Conservation (phyloP, 2,888 invertebrate genomes). For the Atherix ibis region DNA sequence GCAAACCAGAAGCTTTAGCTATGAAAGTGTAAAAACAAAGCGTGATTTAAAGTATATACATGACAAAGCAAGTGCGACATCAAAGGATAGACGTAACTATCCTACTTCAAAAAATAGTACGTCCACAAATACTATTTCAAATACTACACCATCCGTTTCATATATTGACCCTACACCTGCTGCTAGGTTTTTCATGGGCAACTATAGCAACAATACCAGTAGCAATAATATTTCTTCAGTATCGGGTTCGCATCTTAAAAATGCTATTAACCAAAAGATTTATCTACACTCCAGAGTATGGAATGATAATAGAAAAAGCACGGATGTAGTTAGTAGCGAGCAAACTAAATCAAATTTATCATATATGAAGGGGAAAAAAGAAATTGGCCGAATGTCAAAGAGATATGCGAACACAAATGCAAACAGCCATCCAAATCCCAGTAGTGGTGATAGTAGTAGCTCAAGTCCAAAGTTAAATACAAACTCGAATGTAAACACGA, state of each 20-base stretch:
- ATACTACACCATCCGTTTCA: no score
- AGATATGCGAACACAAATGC: constrained; percentile 9
- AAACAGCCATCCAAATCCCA: no score
- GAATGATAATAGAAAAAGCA: no score
- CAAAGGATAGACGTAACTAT: neutral
- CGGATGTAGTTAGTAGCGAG: constrained; percentile 1
- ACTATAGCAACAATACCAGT: neutral
- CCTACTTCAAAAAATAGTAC: neutral
- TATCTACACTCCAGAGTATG: neutral
- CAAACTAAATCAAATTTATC: constrained; percentile 14
- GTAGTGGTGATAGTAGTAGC: no score
- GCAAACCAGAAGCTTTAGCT: neutral
- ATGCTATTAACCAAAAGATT: no score
- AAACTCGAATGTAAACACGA: no score
- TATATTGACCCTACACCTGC: no score
- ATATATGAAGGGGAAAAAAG: constrained; percentile 9
- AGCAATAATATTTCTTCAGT: constrained; percentile 2
- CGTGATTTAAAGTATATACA: no score
- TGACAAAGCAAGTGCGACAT: neutral
- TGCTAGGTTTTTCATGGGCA: no score
- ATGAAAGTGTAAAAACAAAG: neutral
- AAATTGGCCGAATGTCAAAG: constrained; percentile 11
- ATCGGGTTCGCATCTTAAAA: no score
- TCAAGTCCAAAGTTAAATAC: no score
- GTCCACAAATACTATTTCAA: neutral